Evolutionary conservation across 2,888 invertebrate genomes (phyloP), one percentile per base, ranked within the genome.

Genomic region (Eristalis intricaria): DNA sequence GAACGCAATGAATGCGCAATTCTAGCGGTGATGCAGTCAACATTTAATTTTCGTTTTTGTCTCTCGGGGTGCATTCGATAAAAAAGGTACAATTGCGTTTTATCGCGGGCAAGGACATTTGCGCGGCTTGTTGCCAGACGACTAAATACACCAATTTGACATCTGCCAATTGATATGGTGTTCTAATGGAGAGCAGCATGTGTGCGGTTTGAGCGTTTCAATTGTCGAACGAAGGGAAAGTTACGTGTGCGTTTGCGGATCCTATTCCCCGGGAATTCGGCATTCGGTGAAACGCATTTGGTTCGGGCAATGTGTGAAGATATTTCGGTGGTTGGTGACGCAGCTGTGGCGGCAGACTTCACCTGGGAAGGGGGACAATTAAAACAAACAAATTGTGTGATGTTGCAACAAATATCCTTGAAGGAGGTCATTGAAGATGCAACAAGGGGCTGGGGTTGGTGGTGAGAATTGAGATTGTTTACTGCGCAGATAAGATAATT

Each of bases 131-230:
- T 70, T 43, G 43, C 43, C 81, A n/a, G 50, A 69, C 40, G 66
- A 63, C 61, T 50, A 63, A 80, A 73, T 23, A 69, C 50, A 74
- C 64, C 32, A 85, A 81, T 74, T 77, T 82, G 69, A 85, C 85
- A 85, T 82, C 85, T 85, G 85, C 82, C 85, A 77, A 83, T 81
- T 77, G 68, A 77, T 69, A 77, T 81, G 60, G 70, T 26, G 70
- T 70, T 74, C 74, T 74, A 83, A 74, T 86, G 19, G 50, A 60
- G 23, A 78, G 40, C 43, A 40, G 69, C 85, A 86, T 86, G 63
- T 86, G 85, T 82, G 77, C 68, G 69, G 69, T 64, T 71, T 32
- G 3, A 70, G 22, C 69, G 65, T 70, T 61, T 75, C 75, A 38
- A 80, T 66, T 7, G 58, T 38, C 64, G 29, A 35, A 50, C 71